A percentile compares a stretch with the other conserved stretches of the same genome.
phyloP scores from a whole-genome alignment of 2,888 invertebrate genomes.

The Melanotus villosus region DNA sequence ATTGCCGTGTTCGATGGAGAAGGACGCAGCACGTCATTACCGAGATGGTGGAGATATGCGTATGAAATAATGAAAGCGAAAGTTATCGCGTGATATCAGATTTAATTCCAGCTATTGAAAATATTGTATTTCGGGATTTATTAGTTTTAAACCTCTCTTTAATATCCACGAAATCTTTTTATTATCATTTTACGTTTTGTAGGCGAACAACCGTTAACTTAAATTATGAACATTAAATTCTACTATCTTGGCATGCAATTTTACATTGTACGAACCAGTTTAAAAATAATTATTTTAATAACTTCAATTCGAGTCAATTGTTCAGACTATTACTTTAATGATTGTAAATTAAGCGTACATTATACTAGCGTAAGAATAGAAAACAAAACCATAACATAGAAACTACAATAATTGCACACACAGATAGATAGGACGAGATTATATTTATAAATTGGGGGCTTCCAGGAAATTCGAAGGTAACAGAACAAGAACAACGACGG shows the following conservation, averaged over 20 bases:
- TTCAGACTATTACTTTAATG: slow-evolving; percentile 58
- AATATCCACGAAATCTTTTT: slow-evolving; percentile 27
- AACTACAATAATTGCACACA: background rate
- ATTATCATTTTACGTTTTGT: slow-evolving; percentile 31
- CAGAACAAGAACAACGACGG: background rate
- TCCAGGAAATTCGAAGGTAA: background rate
- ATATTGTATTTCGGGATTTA: slow-evolving; percentile 34
- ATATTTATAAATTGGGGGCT: background rate
- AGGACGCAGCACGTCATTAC: slow-evolving; percentile 20
- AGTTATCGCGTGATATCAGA: slow-evolving; percentile 39
- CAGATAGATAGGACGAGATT: too few species aligned
- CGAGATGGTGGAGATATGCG: slow-evolving; percentile 10
- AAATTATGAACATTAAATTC: slow-evolving; percentile 14
- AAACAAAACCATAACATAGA: slow-evolving; percentile 7
- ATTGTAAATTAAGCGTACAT: slow-evolving; percentile 54
- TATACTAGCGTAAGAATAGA: slow-evolving; percentile 31
- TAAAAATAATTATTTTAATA: slow-evolving; percentile 60
- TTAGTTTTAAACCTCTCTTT: slow-evolving; percentile 33
- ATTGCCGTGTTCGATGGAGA: slow-evolving; percentile 1
- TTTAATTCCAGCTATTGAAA: slow-evolving; percentile 34
- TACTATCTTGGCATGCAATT: slow-evolving; percentile 45
- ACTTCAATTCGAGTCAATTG: slow-evolving; percentile 62
- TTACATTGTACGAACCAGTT: slow-evolving; percentile 48
- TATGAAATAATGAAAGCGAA: slow-evolving; percentile 34
- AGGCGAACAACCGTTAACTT: slow-evolving; percentile 18